Base-by-base conservation (phyloP, 1,140 invertebrate species). In the Holcopasites calliopsidis region DNA sequence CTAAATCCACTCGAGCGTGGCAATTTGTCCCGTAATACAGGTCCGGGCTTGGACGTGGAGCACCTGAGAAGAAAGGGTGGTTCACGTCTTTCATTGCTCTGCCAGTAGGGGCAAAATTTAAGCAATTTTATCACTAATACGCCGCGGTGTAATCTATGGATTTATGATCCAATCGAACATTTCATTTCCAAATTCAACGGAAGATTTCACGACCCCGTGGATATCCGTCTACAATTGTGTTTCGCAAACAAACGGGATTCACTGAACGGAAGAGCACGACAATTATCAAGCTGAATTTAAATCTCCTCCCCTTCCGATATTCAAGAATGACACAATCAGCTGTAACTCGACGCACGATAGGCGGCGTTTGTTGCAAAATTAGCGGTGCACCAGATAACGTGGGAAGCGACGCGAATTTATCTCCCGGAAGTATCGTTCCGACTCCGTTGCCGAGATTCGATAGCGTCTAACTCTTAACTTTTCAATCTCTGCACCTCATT, bases 331-430 rank as follows among this genome's bases (percentile, higher is more conserved):
- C 50, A 69, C 42, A 40, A 73, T 80, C 40, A 26, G 44, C 42
- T 49, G 52, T 58, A 38, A 64, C 35, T 64, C 18, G 73, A 68
- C 31, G 5, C 65, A 52, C 23, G 73, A 44, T 35, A 44, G 31
- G 13, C 40, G 18, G 28, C 4, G n/a, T 6, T 6, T n/a, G 54
- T n/a, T 54, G 49, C 54, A 26, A 50, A 60, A 73, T 65, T 60
- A 61, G 13, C 60, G 62, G 68, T 57, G 26, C 18, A 23, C 72
- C 47, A 70, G 79, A 79, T 79, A 80, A 61, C 35, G 7, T 80
- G 71, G 72, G 72, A 82, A 82, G 23, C 38, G 78, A 76, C 66
- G 66, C 16, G 62, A 42, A 76, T 60, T 80, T 80, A 82, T 82
- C 78, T 66, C 13, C 72, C 74, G 72, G 80, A 80, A 82, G 55